phyloP scores from a whole-genome alignment of 2,888 invertebrate species.

The Panopea generosa region DNA sequence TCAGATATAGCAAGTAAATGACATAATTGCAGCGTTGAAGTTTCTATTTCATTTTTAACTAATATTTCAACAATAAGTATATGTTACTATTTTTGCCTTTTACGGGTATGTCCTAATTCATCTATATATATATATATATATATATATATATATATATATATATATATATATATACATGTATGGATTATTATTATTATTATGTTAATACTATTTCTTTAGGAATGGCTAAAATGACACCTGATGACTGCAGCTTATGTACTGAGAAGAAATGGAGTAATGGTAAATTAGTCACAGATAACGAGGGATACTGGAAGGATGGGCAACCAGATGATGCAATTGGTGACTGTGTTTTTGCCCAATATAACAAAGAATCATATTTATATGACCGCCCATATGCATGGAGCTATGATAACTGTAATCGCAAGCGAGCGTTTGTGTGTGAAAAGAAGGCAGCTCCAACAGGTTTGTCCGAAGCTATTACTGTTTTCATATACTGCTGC shows the following conservation, averaged over 20 bases:
- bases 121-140: too few species aligned
- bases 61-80: too few species aligned
- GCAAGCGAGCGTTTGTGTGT: constrained; percentile 70
- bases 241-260: neutral
- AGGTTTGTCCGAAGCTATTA: constrained; percentile 60
- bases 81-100: too few species aligned
- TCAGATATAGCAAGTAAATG: too few species aligned
- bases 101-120: too few species aligned
- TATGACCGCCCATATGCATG: constrained; percentile 60
- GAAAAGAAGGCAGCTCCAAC: constrained; percentile 69
- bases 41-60: too few species aligned
- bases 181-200: too few species aligned
- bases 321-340: constrained; percentile 40
- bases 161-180: too few species aligned
- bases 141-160: too few species aligned
- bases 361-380: constrained; percentile 30
- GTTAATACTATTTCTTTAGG: neutral
- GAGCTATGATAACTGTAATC: constrained; percentile 67
- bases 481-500: neutral
- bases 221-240: neutral
- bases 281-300: constrained; percentile 11
- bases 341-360: constrained; percentile 27
- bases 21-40: too few species aligned
- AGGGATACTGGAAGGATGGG: constrained; percentile 45
- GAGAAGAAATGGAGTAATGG: constrained; percentile 28